phyloP scores from a whole-genome alignment of 23 tunicate genomes.

The Trididemnum clinides region DNA sequence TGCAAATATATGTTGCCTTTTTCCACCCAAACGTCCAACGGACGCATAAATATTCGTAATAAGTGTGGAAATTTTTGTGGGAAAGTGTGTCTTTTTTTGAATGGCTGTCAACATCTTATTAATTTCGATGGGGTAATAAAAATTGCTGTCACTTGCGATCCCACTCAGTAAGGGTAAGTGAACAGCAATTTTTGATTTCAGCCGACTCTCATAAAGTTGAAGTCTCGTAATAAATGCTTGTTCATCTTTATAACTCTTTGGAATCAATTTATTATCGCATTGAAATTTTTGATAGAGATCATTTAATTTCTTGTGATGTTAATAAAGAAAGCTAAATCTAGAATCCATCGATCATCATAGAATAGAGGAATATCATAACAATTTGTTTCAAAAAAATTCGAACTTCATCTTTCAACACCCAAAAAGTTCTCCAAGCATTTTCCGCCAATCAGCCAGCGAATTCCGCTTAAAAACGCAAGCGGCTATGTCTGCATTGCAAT shows the following conservation, averaged over 20 bases:
- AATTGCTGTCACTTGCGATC: slow-evolving; percentile 7
- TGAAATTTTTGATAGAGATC: neutral
- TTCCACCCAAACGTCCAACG: neutral
- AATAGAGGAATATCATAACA: slow-evolving; percentile 3
- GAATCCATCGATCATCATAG: neutral
- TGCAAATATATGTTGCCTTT: neutral
- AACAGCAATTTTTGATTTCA: slow-evolving; percentile 9
- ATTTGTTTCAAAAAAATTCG: neutral
- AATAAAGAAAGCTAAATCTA: slow-evolving; percentile 11
- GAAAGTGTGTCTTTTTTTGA: slow-evolving; percentile 2
- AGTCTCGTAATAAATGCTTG: slow-evolving; percentile 3
- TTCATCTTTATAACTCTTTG: neutral
- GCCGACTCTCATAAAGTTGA: too few relatives aligned
- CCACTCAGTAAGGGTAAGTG: slow-evolving; percentile 18
- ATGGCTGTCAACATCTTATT: slow-evolving; percentile 16
- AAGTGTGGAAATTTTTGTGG: neutral
- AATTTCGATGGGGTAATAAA: neutral
- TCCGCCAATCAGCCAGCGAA: neutral
- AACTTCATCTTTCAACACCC: neutral
- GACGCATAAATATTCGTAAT: slow-evolving; percentile 8
- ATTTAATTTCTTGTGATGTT: slow-evolving; percentile 2
- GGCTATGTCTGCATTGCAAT: neutral
- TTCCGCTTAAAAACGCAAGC: slow-evolving; percentile 4
- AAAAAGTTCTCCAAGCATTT: neutral
- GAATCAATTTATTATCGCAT: slow-evolving; percentile 4